phyloP scores from a whole-genome alignment of 2,113 vertebrate species.

The Narcine bancroftii region DNA sequence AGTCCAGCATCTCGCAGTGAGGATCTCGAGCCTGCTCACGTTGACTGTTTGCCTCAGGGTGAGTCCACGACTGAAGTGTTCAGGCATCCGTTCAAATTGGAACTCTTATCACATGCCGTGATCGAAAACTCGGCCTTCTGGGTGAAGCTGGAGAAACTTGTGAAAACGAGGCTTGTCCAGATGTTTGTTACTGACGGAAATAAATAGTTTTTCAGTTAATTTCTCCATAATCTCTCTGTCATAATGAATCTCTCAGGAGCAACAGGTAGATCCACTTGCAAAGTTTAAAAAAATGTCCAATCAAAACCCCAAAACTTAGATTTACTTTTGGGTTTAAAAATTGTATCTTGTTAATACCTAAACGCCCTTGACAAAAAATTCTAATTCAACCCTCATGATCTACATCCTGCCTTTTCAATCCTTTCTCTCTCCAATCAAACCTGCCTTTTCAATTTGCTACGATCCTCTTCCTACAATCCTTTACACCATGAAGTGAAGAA shows the following conservation, averaged over 20 bases:
- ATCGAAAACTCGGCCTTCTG: neutral
- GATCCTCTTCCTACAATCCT: neutral
- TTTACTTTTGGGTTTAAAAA: no score
- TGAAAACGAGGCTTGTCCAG: neutral
- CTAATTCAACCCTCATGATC: neutral
- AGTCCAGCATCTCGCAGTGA: neutral
- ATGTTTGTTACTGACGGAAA: neutral
- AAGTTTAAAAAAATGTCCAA: no score
- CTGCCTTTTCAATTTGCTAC: neutral
- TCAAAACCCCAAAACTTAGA: no score
- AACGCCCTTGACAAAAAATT: no score
- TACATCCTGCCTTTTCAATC: neutral
- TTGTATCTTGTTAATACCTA: no score
- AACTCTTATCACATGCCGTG: neutral
- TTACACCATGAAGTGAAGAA: neutral
- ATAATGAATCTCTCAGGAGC: no score
- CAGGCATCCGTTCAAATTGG: neutral
- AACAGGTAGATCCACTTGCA: no score
- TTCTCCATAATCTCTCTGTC: no score
- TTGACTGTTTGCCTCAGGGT: neutral
- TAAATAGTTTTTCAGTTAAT: slow-evolving; percentile 9
- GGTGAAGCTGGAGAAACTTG: neutral
- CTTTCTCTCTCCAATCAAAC: neutral
- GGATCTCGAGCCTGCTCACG: neutral
- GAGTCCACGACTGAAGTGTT: neutral